These are phyloP conservation scores for Macrosteles quadrilineatus DNA, from an alignment of 1,140 invertebrate genomes.

Conservation along the genomic window DNA sequence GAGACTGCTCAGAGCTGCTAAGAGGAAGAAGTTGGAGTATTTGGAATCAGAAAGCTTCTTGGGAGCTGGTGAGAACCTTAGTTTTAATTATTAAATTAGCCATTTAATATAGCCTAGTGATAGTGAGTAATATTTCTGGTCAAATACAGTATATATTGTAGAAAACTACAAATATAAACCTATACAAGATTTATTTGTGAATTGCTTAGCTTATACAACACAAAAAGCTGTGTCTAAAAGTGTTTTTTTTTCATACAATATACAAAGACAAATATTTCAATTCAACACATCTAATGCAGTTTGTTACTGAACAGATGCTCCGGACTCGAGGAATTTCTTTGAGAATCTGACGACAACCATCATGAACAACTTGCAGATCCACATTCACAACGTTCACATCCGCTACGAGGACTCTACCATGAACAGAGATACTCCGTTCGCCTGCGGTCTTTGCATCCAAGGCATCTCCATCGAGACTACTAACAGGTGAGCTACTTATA, in stretches of 20 bases:
- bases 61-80: constrained; percentile 48
- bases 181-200: too few relatives aligned
- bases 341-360: constrained; percentile 73
- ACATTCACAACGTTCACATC: constrained; percentile 77
- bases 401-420: constrained; percentile 77
- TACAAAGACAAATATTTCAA: too few relatives aligned
- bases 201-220: too few relatives aligned
- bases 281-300: too few relatives aligned
- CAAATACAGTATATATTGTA: too few relatives aligned
- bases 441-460: constrained; percentile 78
- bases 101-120: too few relatives aligned
- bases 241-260: too few relatives aligned
- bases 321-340: constrained; percentile 56
- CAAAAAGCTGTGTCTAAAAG: too few relatives aligned
- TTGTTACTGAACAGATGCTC: constrained; percentile 33
- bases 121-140: too few relatives aligned
- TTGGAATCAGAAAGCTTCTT: constrained; percentile 53
- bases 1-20: constrained; percentile 68
- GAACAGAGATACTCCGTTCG: constrained; percentile 64
- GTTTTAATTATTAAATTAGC: too few relatives aligned
- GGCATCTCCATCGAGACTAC: constrained; percentile 77
- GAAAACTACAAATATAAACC: too few relatives aligned
- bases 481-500: constrained; percentile 68
- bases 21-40: constrained; percentile 62
- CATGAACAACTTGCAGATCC: constrained; percentile 80